These are phyloP conservation scores for Tribolium freemani DNA, from an alignment of 2,888 invertebrate species.

Conservation along the genomic window DNA sequence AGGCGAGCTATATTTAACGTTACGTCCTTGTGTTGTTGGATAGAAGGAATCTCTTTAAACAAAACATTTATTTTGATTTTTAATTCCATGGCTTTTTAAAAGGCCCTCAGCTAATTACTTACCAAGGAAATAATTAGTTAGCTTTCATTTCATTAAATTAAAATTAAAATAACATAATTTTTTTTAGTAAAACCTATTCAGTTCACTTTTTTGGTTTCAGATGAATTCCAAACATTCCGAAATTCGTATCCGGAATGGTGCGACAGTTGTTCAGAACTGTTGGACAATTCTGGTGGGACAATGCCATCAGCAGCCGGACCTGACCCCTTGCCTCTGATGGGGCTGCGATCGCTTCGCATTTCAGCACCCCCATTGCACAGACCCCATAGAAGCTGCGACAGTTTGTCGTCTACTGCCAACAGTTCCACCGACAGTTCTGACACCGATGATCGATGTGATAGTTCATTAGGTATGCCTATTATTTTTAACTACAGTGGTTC, in stretches of 20 bases:
- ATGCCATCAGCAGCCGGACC: constrained; percentile 57
- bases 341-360: constrained; percentile 64
- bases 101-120: too few species aligned
- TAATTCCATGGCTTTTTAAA: too few species aligned
- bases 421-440: constrained; percentile 68
- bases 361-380: constrained; percentile 61
- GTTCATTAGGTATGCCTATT: constrained; percentile 65
- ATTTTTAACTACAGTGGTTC: too few species aligned
- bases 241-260: constrained; percentile 93
- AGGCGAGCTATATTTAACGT: too few species aligned
- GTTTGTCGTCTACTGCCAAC: constrained; percentile 65
- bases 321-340: constrained; percentile 65
- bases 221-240: constrained; percentile 88
- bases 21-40: too few species aligned
- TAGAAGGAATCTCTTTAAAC: too few species aligned
- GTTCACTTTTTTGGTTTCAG: constrained; percentile 71
- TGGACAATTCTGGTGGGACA: constrained; percentile 57
- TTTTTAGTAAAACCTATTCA: constrained; percentile 4
- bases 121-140: not conserved
- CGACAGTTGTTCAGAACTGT: constrained; percentile 78
- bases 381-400: constrained; percentile 63
- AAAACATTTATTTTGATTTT: too few species aligned
- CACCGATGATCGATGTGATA: constrained; percentile 69
- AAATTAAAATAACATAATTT: too few species aligned
- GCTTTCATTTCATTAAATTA: too few species aligned